Evolutionary conservation across 2,888 invertebrate species (phyloP).

Genomic region (Eristalis pertinax): DNA sequence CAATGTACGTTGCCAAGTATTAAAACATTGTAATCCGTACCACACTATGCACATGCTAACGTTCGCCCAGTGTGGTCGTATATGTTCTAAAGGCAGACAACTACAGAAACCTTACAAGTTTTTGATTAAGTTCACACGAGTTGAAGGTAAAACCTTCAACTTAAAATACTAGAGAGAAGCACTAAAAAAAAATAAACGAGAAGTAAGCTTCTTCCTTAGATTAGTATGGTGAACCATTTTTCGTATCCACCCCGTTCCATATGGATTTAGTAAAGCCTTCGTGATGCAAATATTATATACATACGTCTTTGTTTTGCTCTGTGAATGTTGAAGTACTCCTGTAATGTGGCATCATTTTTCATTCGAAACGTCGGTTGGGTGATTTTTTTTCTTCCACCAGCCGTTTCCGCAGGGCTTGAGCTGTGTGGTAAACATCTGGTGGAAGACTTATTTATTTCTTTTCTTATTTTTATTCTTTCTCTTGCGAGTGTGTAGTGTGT

Average conservation of each 20-base stretch:
- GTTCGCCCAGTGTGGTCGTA: background rate
- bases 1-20: background rate
- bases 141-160: conserved; percentile 49
- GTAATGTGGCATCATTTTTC: conserved; percentile 45
- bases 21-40: conserved; percentile 20
- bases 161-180: conserved; percentile 20
- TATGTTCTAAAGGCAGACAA: conserved; percentile 25
- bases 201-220: conserved; percentile 13
- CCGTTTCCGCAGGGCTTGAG: conserved; percentile 17
- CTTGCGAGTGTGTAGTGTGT: too few species aligned
- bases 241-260: background rate
- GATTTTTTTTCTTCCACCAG: conserved; percentile 4
- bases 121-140: conserved; percentile 40
- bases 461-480: background rate
- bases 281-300: conserved; percentile 17
- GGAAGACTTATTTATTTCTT: conserved; percentile 14
- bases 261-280: conserved; percentile 18
- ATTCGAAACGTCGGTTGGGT: conserved; percentile 27
- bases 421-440: conserved; percentile 17
- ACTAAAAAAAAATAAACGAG: conserved; percentile 4
- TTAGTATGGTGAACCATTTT: conserved; percentile 14
- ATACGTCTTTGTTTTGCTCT: conserved; percentile 16
- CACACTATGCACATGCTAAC: background rate
- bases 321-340: conserved; percentile 17
- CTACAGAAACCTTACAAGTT: conserved; percentile 40